Base-by-base conservation (phyloP, 2,797 vertebrate genomes). In the Sebastes hubbsi region DNA sequence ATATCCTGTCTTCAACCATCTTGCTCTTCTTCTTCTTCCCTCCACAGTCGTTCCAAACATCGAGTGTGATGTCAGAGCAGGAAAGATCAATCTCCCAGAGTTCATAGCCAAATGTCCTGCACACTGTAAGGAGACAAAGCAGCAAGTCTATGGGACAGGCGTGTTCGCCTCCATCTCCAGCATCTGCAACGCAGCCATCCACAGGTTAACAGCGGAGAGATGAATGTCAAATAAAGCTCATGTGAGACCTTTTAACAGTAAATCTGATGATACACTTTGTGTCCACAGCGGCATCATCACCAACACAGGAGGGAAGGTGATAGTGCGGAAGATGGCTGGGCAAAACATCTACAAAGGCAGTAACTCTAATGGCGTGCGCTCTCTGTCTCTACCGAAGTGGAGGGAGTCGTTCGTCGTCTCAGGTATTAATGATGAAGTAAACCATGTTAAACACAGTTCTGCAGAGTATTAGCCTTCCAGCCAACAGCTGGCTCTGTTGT, bases 101-200 rank as follows among this genome's bases (percentile, higher is more conserved):
- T 99, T 99, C 91, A 97, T 99, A 42, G 98, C 94, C 69, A 98
- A 96, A 83, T 99, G 99, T 84, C 98, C 98, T 0, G 91, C 97
- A 1, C 95, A 96, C 84, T 99, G 99, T 83, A 97, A 95, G 81
- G 97, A 98, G 89, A 95, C 95, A 62, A 97, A 96, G 90, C 95
- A 98, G 87, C 96, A 96, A 8, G 97, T 99, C 70, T 99, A 99
- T 0, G 99, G 99, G 75, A 98, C 97, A 0, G 95, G 92, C 2
- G 92, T 98, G 79, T 99, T 97, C 1, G 97, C 98, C 24, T 99
- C 98, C 72, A 98, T 98, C 90, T 99, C 99, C 95, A 99, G 98
- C 34, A 96, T 99, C 87, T 99, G 99, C 63, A 96, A 96, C 0
- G 98, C 99, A 25, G 98, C 98, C 29, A 96, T 99, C 88, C 99